These are phyloP conservation scores for Aulostomus chinensis DNA, from an alignment of 2,797 vertebrate species.

Conservation along the genomic window DNA sequence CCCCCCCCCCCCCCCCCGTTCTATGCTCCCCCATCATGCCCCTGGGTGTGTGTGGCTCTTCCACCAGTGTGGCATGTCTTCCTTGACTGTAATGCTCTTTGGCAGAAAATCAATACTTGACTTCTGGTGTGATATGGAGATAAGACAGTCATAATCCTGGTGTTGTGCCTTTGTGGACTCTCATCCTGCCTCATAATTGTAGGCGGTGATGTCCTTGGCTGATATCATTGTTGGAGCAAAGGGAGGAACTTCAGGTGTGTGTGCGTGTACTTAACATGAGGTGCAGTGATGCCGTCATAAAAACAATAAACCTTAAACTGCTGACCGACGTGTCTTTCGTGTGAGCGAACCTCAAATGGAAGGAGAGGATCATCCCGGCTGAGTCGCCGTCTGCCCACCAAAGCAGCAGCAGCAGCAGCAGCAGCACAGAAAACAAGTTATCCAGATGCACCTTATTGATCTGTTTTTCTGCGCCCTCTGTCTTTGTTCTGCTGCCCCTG, in stretches of 20 bases:
- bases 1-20: background rate
- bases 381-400: no score
- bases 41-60: slow-evolving; percentile 43
- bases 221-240: slow-evolving; percentile 50
- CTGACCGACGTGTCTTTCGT: no score
- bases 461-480: background rate
- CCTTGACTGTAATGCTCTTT: slow-evolving; percentile 86
- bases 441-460: slow-evolving; percentile 15
- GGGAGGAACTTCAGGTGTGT: no score
- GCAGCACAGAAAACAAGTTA: no score
- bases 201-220: slow-evolving; percentile 79
- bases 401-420: no score
- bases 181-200: slow-evolving; percentile 79
- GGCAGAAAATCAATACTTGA: slow-evolving; percentile 95
- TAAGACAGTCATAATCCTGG: slow-evolving; percentile 86
- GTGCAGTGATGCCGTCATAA: no score
- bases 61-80: slow-evolving; percentile 65
- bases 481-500: slow-evolving; percentile 8
- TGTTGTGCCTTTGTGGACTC: slow-evolving; percentile 77
- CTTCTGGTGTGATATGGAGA: slow-evolving; percentile 85
- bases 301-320: no score
- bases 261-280: no score
- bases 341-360: no score
- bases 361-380: no score
- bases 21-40: slow-evolving; percentile 39